phyloP scores from a whole-genome alignment of 2,113 vertebrate species.

The Percopsis transmontana region DNA sequence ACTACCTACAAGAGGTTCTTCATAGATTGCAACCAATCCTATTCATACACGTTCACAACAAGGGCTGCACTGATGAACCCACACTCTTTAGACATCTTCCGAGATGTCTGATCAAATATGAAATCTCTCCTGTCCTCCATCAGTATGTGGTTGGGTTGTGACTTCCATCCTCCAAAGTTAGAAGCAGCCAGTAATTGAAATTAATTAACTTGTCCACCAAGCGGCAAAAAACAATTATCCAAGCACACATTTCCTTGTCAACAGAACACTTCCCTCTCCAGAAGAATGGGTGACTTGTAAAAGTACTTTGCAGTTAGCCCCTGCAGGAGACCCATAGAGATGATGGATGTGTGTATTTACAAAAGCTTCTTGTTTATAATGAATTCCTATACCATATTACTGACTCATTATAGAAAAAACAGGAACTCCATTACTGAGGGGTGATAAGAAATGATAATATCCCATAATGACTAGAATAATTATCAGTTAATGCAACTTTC shows the following conservation, averaged over 20 bases:
- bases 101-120: background rate
- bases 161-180: constrained; percentile 49
- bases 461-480: constrained; percentile 56
- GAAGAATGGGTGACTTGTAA: constrained; percentile 55
- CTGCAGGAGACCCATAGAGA: constrained; percentile 42
- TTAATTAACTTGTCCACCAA: constrained; percentile 73
- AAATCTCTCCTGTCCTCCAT: constrained; percentile 24
- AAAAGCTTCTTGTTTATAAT: constrained; percentile 62
- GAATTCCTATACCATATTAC: constrained; percentile 53
- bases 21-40: no score
- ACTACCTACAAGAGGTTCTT: no score
- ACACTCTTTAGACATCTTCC: no score
- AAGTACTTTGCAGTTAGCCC: constrained; percentile 39
- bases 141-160: constrained; percentile 19
- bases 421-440: constrained; percentile 42
- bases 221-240: constrained; percentile 74
- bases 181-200: constrained; percentile 73
- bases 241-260: constrained; percentile 63
- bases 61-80: no score
- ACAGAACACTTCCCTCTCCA: constrained; percentile 59
- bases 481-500: constrained; percentile 52
- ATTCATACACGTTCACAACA: no score
- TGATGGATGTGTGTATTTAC: constrained; percentile 71
- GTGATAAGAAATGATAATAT: constrained; percentile 60
- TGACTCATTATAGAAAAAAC: constrained; percentile 47